Base-by-base conservation (phyloP, 2,797 vertebrate genomes). In the Prionace glauca region DNA sequence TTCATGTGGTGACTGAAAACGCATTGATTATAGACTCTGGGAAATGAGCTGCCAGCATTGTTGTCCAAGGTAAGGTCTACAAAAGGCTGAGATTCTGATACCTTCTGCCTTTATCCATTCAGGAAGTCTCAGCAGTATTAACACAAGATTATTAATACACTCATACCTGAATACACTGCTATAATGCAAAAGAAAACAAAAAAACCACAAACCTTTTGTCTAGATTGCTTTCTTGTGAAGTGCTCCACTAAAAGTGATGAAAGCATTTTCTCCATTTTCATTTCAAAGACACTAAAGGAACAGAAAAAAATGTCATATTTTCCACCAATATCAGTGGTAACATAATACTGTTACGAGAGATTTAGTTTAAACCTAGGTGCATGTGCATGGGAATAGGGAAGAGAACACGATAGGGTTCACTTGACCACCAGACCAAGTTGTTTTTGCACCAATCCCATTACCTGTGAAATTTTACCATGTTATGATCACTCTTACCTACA, bases 241-340 rank as follows among this genome's bases (percentile, higher is more conserved):
- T 97, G 96, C 94, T 98, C 98, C 71, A 96, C 97, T 96, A 98
- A 97, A 96, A 99, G 97, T 50, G 96, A 97, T 62, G 97, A 97
- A 95, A 99, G 97, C n/a, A 99, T 97, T 29, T 97, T 97, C 91
- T 97, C 97, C 97, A 99, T 97, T 97, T 98, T 99, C 41, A 99
- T 97, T 97, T 99, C 98, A 3, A 97, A 97, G 95, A 99, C 95
- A 96, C 99, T 99, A 97, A 81, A 96, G 96, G 18, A 96, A 79
- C 69, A 94, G 45, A 56, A 77, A 74, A 32, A 32, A 94, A n/a
- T 26, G 32, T 90, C 29, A 91, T n/a, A 91, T n/a, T 92, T 41
- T 41, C n/a, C 9, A 1, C n/a, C 8, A 65, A 20, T 4, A 32
- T 3, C 20, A 69, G 22, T 69, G 9, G 18, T 92, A 41, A 65